phyloP scores from a whole-genome alignment of 2,797 vertebrate species.

The Syndactyla subalaris region DNA sequence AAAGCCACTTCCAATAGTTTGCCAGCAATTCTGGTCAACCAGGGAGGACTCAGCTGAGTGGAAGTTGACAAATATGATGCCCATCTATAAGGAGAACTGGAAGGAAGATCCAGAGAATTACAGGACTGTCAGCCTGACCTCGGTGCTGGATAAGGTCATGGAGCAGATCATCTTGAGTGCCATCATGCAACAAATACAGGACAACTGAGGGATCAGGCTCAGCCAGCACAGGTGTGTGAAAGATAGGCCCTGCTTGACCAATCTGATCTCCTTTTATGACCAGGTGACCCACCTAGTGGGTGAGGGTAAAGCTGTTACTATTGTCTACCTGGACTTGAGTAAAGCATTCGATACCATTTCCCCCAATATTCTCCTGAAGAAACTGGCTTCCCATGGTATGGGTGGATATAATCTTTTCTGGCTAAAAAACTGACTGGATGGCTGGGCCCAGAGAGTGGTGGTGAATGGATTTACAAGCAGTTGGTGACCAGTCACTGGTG shows the following conservation, averaged over 20 bases:
- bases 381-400: not conserved
- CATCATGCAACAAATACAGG: too few relatives aligned
- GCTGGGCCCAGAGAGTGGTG: not conserved
- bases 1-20: not conserved
- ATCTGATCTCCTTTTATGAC: not conserved
- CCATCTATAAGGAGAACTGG: not conserved
- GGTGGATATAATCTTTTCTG: not conserved
- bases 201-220: not conserved
- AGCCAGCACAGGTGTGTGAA: not conserved
- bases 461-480: not conserved
- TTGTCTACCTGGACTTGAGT: not conserved
- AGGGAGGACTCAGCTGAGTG: not conserved
- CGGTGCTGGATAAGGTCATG: not conserved
- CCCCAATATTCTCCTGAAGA: not conserved
- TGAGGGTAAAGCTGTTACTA: not conserved
- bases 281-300: not conserved
- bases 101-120: not conserved
- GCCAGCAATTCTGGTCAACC: not conserved
- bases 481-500: not conserved
- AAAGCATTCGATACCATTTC: not conserved
- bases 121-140: not conserved
- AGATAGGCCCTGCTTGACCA: not conserved
- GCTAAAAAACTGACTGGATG: not conserved
- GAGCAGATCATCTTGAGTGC: not conserved
- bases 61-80: not conserved